Evolutionary conservation across 2,113 vertebrate species (phyloP), one percentile per base, ranked within the genome.

Genomic region (Oceanodroma tethys): DNA sequence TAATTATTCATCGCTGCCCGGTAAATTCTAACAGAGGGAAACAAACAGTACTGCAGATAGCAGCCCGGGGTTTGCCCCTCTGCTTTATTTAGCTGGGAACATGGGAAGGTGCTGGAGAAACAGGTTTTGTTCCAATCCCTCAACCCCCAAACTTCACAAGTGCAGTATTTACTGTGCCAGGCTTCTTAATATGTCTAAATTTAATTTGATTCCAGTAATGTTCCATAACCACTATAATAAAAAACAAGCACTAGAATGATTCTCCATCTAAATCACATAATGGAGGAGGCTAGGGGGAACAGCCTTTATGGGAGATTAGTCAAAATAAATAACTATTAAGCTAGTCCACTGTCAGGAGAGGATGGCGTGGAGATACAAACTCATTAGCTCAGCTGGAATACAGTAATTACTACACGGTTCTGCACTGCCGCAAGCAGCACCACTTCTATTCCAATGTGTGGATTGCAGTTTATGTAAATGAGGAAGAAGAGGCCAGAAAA

Each of bases 121-220:
- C 89, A 91, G 85, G 88, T 94, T 96, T 95, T 91, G 38, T 95
- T 97, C 93, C 72, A 67, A 60, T 91, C 67, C 67, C 65, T 95
- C 95, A 97, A 95, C 96, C 95, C 85, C 87, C 96, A 94, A 96
- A 87, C 55, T 97, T 97, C 94, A 95, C 97, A 97, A 97, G 91
- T 95, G 85, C 95, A 90, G 87, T 95, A 86, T 96, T 96, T 86
- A 65, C 89, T 88, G 93, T 93, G 94, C 96, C 93, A 96, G 91
- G 82, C 85, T 95, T 32, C 93, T 96, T 97, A 95, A 96, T 96
- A 94, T 85, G 55, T 92, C 96, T 97, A 95, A 95, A 97, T 97
- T 97, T 97, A 97, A 96, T 97, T 83, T 94, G 84, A 92, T 93
- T 95, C 80, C 90, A 85, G 87, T 94, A 96, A 96, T 84, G 92